These are phyloP conservation scores for Acanthacorydalis orientalis DNA, from an alignment of 2,888 invertebrate species.

Conservation along the genomic window DNA sequence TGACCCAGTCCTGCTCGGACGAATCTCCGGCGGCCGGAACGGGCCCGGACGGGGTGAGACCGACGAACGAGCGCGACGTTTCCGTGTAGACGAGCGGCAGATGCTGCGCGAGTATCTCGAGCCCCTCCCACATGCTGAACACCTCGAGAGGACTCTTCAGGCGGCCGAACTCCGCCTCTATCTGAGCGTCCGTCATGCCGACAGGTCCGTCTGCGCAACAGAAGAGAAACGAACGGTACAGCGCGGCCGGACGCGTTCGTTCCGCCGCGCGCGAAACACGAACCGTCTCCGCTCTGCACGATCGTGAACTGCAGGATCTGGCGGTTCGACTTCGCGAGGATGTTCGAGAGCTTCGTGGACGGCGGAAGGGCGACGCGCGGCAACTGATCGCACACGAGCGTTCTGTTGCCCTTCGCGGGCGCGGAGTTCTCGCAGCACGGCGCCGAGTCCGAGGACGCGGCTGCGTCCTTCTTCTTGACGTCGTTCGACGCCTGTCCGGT, in stretches of 20 bases:
- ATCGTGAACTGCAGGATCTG: slow-evolving; percentile 3
- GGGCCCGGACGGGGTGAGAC: slow-evolving; percentile 24
- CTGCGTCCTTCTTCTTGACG: slow-evolving; percentile 23
- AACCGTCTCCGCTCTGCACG: slow-evolving; percentile 5
- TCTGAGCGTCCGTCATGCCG: neutral
- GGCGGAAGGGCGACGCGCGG: slow-evolving; percentile 23
- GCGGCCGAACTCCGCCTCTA: slow-evolving; percentile 15
- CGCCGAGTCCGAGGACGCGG: slow-evolving; percentile 14
- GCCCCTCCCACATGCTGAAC: slow-evolving; percentile 76
- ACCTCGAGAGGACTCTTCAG: slow-evolving; percentile 53
- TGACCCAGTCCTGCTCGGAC: slow-evolving; percentile 43
- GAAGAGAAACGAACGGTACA: too few relatives aligned
- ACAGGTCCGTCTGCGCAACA: too few relatives aligned
- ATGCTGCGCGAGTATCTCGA: slow-evolving; percentile 75
- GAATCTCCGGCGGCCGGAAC: slow-evolving; percentile 24
- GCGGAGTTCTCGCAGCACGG: neutral
- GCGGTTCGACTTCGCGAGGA: neutral
- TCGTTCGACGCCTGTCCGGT: slow-evolving; percentile 20
- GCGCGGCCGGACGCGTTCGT: too few relatives aligned
- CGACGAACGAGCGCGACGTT: slow-evolving; percentile 35
- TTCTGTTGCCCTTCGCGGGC: neutral
- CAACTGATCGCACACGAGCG: slow-evolving; percentile 21
- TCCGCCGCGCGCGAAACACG: too few relatives aligned
- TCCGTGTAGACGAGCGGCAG: slow-evolving; percentile 80
- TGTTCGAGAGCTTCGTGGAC: neutral